Base-by-base conservation (phyloP, 64 coral and sea anemone species). In the Pachyseris speciosa region DNA sequence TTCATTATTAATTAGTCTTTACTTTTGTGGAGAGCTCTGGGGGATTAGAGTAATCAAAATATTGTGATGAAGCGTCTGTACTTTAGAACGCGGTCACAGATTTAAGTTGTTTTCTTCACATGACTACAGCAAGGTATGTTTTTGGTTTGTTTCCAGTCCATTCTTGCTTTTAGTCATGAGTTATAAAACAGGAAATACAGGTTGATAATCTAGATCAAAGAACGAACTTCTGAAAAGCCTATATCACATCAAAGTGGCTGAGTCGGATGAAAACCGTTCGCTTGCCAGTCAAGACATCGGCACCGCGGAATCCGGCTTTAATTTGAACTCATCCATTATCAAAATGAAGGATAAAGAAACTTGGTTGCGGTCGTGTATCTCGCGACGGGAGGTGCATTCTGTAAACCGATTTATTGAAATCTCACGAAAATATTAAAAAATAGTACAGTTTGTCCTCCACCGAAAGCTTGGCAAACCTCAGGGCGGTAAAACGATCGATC, bases 1-100 rank as follows among this genome's bases (percentile, higher is more conserved):
- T 74, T 44, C 70, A 74, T 44, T 43, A 43, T 74, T 74, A 47
- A 45, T 44, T 44, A 74, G 70, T 37, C 13, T 39, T 71, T 74
- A 74, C 17, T 40, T 40, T 74, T 74, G 70, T 74, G n/a, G 70
- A 22, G 33, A 45, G 70, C 40, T 39, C 70, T 43, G n/a, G 22
- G 70, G 70, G 40, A 47, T 74, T 74, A 74, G 25, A 45, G 22
- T 74, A 24, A 20, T 74, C 40, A 44, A 44, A 44, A 74, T 45
- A 26, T 22, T 44, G 7, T 28, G n/a, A 25, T 7, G 38, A 17
- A 7, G 2, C 4, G 70, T 74, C 70, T 74, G 70, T 74, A 26
- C 13, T 44, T 15, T 4, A 12, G 13, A 45, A 44, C 38, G 70
- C 22, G 26, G 12, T n/a, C 70, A 57, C 19, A 4, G 52, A 57